A percentile compares a stretch with the other conserved stretches of the same genome.
Evolutionary conservation across 2,888 invertebrate genomes (phyloP).

Genomic region (Drosophila vallismaia): DNA sequence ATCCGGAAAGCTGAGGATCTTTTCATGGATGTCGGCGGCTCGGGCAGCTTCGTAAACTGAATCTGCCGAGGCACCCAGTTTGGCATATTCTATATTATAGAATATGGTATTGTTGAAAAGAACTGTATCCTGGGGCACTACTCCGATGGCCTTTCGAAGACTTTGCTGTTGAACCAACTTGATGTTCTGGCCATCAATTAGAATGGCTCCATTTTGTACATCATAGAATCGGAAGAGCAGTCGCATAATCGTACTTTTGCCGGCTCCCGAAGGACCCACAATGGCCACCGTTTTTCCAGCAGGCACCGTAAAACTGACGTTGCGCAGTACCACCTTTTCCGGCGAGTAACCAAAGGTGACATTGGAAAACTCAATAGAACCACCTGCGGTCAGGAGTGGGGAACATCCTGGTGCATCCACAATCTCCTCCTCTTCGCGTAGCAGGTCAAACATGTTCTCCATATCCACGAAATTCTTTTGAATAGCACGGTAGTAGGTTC

Average conservation of each 20-base stretch:
- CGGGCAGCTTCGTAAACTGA: constrained; percentile 95
- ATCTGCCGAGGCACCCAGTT: constrained; percentile 89
- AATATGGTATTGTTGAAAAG: constrained; percentile 96
- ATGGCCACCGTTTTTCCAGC: constrained; percentile 94
- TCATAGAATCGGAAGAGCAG: constrained; percentile 98
- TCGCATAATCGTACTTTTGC: constrained; percentile 98
- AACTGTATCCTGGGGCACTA: constrained; percentile 99
- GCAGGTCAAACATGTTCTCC: constrained; percentile 99
- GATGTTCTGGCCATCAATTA: constrained; percentile 95
- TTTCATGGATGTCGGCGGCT: constrained; percentile 96
- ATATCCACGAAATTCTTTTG: constrained; percentile 99
- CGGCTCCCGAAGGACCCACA: constrained; percentile 95
- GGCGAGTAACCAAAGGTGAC: constrained; percentile 95
- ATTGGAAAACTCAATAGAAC: constrained; percentile 93
- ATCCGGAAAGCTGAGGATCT: constrained; percentile 95
- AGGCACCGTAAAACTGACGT: constrained; percentile 91
- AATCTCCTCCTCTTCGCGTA: constrained; percentile 94
- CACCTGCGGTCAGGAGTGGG: constrained; percentile 86
- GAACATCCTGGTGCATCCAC: constrained; percentile 92
- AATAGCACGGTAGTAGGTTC: constrained; percentile 98
- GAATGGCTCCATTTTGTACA: constrained; percentile 92
- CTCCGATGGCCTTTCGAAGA: constrained; percentile 90
- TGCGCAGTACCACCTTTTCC: constrained; percentile 90
- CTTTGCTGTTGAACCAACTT: constrained; percentile 93
- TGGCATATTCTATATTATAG: constrained; percentile 98